These are phyloP conservation scores for Caenorhabditis angaria DNA, from an alignment of 2,888 invertebrate genomes.

Conservation along the genomic window DNA sequence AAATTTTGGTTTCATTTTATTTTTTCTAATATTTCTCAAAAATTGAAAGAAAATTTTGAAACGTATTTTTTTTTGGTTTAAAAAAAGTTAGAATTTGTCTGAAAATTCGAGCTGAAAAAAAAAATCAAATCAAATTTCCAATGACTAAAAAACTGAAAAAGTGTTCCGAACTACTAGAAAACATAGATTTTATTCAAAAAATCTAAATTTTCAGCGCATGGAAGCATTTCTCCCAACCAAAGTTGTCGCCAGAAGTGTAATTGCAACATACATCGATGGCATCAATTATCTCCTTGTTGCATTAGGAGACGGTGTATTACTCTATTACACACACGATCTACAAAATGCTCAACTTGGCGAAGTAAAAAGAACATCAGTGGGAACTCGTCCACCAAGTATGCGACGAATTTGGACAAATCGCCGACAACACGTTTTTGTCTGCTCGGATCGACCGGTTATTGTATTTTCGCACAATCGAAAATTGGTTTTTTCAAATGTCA, in stretches of 20 bases:
- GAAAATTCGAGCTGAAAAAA: too few species aligned
- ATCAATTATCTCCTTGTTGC: conserved; percentile 80
- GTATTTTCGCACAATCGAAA: conserved; percentile 85
- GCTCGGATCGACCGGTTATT: conserved; percentile 89
- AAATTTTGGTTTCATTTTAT: too few species aligned
- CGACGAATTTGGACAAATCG: conserved; percentile 80
- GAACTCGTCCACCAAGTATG: conserved; percentile 94
- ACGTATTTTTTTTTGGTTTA: too few species aligned
- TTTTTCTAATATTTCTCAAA: too few species aligned
- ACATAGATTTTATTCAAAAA: background rate
- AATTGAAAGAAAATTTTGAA: too few species aligned
- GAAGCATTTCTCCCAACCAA: conserved; percentile 76
- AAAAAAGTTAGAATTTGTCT: too few species aligned
- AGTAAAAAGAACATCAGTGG: conserved; percentile 92
- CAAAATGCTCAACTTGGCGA: conserved; percentile 78
- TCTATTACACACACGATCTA: conserved; percentile 81
- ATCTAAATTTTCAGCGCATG: background rate
- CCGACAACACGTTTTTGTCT: conserved; percentile 95
- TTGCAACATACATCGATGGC: conserved; percentile 92
- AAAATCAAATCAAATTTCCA: too few species aligned
- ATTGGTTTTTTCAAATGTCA: conserved; percentile 74
- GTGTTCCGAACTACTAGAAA: too few species aligned
- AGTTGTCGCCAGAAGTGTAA: conserved; percentile 92
- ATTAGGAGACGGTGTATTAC: conserved; percentile 95
- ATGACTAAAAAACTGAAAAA: too few species aligned